These are phyloP conservation scores for Xylocopa sonorina DNA, from an alignment of 1,140 invertebrate species.

Conservation along the genomic window DNA sequence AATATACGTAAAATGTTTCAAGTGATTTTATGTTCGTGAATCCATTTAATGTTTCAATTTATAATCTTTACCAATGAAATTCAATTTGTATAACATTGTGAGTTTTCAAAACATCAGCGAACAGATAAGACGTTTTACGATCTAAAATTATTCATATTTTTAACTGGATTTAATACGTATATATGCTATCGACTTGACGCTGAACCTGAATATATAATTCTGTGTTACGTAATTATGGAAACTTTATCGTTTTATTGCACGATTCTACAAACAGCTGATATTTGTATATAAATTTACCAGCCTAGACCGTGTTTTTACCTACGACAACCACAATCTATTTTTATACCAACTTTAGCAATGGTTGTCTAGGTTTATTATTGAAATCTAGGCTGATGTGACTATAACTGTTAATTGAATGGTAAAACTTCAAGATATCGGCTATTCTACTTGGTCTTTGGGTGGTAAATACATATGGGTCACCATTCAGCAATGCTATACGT, in stretches of 20 bases:
- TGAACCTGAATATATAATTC: conserved; percentile 1
- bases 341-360: conserved; percentile 56
- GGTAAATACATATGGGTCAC: conserved; percentile 23
- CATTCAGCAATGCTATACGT: conserved; percentile 11
- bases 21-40: too few relatives aligned
- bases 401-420: conserved; percentile 37
- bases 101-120: not conserved
- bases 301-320: conserved; percentile 71
- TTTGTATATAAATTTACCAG: conserved; percentile 60
- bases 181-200: not conserved
- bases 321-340: conserved; percentile 72
- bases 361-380: conserved; percentile 75
- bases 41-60: conserved; percentile 3
- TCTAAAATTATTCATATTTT: conserved; percentile 15
- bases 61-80: conserved; percentile 43
- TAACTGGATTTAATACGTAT: not conserved
- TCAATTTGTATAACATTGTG: conserved; percentile 4
- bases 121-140: not conserved
- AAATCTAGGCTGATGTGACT: conserved; percentile 72
- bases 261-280: conserved; percentile 19
- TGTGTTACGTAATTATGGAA: conserved; percentile 2
- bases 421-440: conserved; percentile 46
- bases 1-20: too few relatives aligned
- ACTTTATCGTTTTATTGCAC: conserved; percentile 8
- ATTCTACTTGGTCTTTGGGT: conserved; percentile 37